Evolutionary conservation across 2,113 vertebrate species (phyloP).

Genomic region (Apeltes quadracus): DNA sequence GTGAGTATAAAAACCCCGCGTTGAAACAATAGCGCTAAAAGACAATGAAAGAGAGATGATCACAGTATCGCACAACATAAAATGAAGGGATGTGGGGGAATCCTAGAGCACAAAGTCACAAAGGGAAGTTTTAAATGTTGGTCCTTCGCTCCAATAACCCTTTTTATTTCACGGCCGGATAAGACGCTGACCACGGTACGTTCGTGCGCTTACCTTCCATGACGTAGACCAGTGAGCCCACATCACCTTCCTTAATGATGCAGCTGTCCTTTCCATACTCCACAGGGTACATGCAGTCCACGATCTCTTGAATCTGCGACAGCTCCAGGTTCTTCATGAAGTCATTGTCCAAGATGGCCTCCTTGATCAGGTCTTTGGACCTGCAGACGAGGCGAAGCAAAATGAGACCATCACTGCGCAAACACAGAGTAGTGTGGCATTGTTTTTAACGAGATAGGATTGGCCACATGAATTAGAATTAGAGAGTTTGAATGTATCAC

Average conservation of each 20-base stretch:
- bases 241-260: slow-evolving; percentile 98
- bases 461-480: neutral
- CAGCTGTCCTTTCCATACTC: slow-evolving; percentile 98
- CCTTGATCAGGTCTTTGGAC: slow-evolving; percentile 99
- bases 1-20: slow-evolving; percentile 12
- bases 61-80: slow-evolving; percentile 10
- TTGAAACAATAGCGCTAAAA: slow-evolving; percentile 19
- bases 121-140: slow-evolving; percentile 22
- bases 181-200: neutral
- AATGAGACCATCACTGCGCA: neutral
- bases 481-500: neutral
- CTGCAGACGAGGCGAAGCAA: slow-evolving; percentile 69
- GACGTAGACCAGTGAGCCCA: slow-evolving; percentile 97
- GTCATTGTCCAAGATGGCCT: slow-evolving; percentile 98
- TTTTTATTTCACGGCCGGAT: slow-evolving; percentile 13
- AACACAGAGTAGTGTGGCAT: neutral
- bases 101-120: slow-evolving; percentile 9
- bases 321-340: slow-evolving; percentile 99
- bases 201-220: slow-evolving; percentile 91
- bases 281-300: slow-evolving; percentile 99
- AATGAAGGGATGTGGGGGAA: slow-evolving; percentile 36
- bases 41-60: slow-evolving; percentile 4
- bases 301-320: slow-evolving; percentile 99
- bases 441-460: neutral
- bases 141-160: neutral